A percentile compares a stretch with the other conserved stretches of the same genome.
Conservation (phyloP, 2,797 vertebrate genomes). For the Bryconaethiops microstoma region DNA sequence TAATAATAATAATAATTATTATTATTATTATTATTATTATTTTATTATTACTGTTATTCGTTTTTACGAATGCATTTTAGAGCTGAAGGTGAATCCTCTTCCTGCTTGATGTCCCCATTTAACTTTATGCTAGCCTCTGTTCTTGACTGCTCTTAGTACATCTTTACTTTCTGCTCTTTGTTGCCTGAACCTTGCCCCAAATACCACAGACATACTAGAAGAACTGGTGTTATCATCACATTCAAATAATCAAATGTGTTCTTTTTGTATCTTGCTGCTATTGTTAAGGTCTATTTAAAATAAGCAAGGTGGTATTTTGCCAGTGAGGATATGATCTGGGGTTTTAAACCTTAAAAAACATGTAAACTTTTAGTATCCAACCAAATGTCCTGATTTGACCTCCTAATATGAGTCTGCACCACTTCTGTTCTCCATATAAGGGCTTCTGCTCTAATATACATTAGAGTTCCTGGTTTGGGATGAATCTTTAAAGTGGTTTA, state of each 20-base stretch:
- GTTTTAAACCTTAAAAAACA: neutral
- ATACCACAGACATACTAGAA: conserved; percentile 28
- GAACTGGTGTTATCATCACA: neutral
- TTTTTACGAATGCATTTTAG: neutral
- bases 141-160: conserved; percentile 25
- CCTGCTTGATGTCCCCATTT: neutral
- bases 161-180: conserved; percentile 19
- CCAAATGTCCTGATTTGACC: conserved; percentile 21
- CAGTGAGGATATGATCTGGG: neutral
- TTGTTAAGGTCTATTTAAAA: neutral
- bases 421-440: neutral
- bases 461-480: conserved; percentile 23
- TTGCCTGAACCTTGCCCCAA: conserved; percentile 28
- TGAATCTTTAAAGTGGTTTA: conserved; percentile 18
- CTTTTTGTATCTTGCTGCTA: neutral
- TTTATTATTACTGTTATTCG: neutral
- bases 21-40: too few relatives aligned
- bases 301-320: neutral
- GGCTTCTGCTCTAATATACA: neutral
- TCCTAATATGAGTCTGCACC: neutral
- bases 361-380: conserved; percentile 21
- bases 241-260: neutral
- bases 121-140: neutral
- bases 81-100: neutral
- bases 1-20: too few relatives aligned